A percentile compares a stretch with the other conserved stretches of the same genome.
phyloP scores from a whole-genome alignment of 1,140 invertebrate genomes.

The Dryas iulia region DNA sequence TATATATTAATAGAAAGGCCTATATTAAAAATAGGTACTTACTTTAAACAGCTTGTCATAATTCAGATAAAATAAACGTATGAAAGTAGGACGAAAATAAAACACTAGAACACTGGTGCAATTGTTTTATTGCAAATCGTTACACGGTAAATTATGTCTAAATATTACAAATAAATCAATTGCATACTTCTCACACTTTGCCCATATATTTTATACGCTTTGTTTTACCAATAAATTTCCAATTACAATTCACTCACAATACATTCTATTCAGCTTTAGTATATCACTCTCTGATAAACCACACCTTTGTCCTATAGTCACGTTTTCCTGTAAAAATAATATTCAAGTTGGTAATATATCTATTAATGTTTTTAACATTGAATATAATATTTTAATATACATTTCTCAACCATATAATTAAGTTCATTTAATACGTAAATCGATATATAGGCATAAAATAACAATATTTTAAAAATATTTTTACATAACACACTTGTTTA shows the following conservation, averaged over 20 bases:
- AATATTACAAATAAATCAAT: slow-evolving; percentile 24
- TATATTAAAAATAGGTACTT: not conserved
- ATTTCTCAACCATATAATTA: too few relatives aligned
- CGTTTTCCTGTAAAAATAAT: slow-evolving; percentile 53
- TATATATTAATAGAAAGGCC: too few relatives aligned
- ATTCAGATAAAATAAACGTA: not conserved
- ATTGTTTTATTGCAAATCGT: slow-evolving; percentile 25
- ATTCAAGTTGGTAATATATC: too few relatives aligned
- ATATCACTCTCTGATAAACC: slow-evolving; percentile 85
- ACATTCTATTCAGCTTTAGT: slow-evolving; percentile 85
- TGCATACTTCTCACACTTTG: not conserved
- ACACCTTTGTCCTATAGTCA: slow-evolving; percentile 82
- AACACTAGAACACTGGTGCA: slow-evolving; percentile 2
- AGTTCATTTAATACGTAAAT: too few relatives aligned
- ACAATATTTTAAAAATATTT: too few relatives aligned
- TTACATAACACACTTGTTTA: too few relatives aligned
- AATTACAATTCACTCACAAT: slow-evolving; percentile 56
- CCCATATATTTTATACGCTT: not conserved
- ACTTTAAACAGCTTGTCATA: not conserved
- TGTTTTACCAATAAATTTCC: not conserved
- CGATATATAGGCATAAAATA: too few relatives aligned
- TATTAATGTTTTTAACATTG: too few relatives aligned
- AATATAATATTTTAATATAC: too few relatives aligned
- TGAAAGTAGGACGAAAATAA: slow-evolving; percentile 18
- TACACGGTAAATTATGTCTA: slow-evolving; percentile 10